These are phyloP conservation scores for Notoglanidium macrostoma DNA, from an alignment of 2,797 vertebrate genomes.

Conservation along the genomic window DNA sequence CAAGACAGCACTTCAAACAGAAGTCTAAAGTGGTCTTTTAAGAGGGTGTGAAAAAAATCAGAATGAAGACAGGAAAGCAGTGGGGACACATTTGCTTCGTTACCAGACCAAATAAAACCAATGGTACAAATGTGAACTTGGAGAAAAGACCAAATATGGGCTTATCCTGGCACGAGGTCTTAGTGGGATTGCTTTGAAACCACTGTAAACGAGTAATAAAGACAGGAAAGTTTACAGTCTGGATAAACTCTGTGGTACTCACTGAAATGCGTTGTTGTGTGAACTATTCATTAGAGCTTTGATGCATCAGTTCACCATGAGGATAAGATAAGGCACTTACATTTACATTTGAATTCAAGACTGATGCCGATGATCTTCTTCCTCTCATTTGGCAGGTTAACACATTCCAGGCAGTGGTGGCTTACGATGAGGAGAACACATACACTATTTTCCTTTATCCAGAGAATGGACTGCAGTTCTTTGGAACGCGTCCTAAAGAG, in stretches of 20 bases:
- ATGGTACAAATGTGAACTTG: conserved; percentile 10
- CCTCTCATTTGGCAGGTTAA: conserved; percentile 78
- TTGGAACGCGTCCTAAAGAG: conserved; percentile 89
- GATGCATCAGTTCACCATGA: conserved; percentile 35
- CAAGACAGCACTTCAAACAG: conserved; percentile 38
- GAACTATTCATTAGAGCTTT: not conserved
- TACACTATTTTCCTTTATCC: conserved; percentile 93
- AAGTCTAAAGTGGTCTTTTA: conserved; percentile 25
- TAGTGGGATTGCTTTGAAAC: not conserved
- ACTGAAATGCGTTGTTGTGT: conserved; percentile 18
- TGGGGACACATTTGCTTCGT: conserved; percentile 15
- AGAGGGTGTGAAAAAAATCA: conserved; percentile 52
- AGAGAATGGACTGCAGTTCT: conserved; percentile 84
- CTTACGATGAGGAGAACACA: conserved; percentile 81
- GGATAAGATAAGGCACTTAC: conserved; percentile 16
- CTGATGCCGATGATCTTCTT: conserved; percentile 11
- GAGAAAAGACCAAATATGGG: conserved; percentile 34
- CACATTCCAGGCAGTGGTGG: conserved; percentile 92
- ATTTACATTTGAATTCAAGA: conserved; percentile 20
- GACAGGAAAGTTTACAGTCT: not conserved
- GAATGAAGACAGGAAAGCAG: not conserved
- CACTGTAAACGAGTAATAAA: conserved; percentile 7
- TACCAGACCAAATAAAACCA: conserved; percentile 44
- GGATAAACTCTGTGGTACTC: not conserved
- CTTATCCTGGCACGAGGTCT: not conserved